Percentiles rank a stretch among this genome's conserved stretches.
phyloP scores from a whole-genome alignment of 2,888 invertebrate species.

The Criorhina ranunculi region DNA sequence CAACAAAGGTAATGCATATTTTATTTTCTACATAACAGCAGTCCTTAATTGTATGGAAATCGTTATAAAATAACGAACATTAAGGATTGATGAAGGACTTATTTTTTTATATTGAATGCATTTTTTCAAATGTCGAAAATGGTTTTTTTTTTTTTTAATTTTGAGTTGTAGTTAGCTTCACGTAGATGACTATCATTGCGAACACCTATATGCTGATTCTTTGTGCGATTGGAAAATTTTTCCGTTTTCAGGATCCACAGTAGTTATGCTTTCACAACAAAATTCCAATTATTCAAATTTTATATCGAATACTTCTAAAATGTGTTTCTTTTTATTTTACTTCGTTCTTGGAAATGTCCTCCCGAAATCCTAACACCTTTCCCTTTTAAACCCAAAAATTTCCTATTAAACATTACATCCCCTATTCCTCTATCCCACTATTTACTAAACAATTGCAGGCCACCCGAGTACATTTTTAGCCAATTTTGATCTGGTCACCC shows the following conservation, averaged over 20 bases:
- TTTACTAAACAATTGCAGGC: constrained; percentile 79
- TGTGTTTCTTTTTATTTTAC: constrained; percentile 73
- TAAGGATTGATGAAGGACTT: not conserved
- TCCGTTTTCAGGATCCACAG: constrained; percentile 17
- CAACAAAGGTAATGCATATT: not conserved
- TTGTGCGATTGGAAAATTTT: constrained; percentile 16
- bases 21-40: not conserved
- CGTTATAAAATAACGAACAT: constrained; percentile 7
- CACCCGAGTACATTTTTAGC: constrained; percentile 82
- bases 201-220: constrained; percentile 35
- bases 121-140: not conserved
- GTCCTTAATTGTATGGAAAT: not conserved
- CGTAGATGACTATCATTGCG: constrained; percentile 26
- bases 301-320: constrained; percentile 78
- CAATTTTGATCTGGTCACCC: constrained; percentile 79
- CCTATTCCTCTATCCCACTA: constrained; percentile 2
- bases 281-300: constrained; percentile 37
- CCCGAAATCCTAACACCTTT: constrained; percentile 44
- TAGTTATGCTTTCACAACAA: constrained; percentile 48
- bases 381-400: constrained; percentile 54
- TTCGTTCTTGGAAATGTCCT: constrained; percentile 35
- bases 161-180: constrained; percentile 47
- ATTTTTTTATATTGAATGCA: constrained; percentile 11
- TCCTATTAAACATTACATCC: constrained; percentile 17
- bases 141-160: not conserved